Evolutionary conservation across 2,113 vertebrate genomes (phyloP).

Genomic region (Sterrhoptilus dennistouni): DNA sequence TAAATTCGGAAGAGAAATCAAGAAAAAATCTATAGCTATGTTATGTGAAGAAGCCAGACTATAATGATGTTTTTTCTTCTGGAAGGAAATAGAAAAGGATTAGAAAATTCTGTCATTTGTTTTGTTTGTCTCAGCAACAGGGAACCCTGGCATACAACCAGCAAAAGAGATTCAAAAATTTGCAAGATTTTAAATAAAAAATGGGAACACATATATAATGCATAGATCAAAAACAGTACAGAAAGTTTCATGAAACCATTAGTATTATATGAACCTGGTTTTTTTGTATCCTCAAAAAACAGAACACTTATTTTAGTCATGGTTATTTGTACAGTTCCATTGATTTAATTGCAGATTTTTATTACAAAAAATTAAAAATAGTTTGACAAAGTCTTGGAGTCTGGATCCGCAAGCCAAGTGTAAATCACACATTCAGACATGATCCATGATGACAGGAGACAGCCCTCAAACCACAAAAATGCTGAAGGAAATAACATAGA

Average conservation of each 20-base stretch:
- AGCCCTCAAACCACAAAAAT: not conserved
- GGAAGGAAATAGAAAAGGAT: not conserved
- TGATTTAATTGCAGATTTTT: not conserved
- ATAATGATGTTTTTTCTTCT: not conserved
- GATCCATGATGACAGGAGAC: not conserved
- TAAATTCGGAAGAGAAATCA: not conserved
- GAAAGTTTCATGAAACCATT: not conserved
- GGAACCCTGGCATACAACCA: not conserved
- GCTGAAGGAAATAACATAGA: not conserved
- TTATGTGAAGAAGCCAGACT: not conserved
- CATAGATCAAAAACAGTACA: not conserved
- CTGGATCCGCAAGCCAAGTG: not conserved
- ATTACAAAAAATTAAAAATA: not conserved
- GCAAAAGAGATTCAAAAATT: not conserved
- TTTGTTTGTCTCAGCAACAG: not conserved
- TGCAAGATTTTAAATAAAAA: not conserved
- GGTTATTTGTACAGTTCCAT: not conserved
- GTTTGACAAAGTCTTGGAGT: not conserved
- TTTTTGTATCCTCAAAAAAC: not conserved
- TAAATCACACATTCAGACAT: not conserved
- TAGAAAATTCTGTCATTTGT: not conserved
- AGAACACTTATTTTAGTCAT: not conserved
- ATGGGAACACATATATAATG: not conserved
- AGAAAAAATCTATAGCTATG: not conserved
- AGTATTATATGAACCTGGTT: not conserved